Evolutionary conservation across 53 echinoderm and acorn worm species (phyloP).

Genomic region (Mesocentrotus franciscanus): DNA sequence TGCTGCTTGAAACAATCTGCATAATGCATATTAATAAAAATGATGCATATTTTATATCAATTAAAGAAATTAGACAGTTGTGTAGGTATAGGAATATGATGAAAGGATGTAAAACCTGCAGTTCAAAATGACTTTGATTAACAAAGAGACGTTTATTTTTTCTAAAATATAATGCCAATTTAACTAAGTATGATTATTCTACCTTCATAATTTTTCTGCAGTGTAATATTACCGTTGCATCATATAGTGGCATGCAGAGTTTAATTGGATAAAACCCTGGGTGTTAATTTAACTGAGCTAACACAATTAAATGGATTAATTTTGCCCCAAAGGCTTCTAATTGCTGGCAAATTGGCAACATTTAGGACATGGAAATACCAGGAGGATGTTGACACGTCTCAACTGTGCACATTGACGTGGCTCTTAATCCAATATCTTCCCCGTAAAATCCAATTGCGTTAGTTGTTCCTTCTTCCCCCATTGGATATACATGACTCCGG

Average conservation of each 20-base stretch:
- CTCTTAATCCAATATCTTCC: constrained; percentile 57
- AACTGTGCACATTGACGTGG: constrained; percentile 54
- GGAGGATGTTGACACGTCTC: constrained; percentile 47
- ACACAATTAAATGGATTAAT: constrained; percentile 14
- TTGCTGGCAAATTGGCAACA: constrained; percentile 48
- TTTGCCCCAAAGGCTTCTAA: constrained; percentile 14
- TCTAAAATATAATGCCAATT: no score
- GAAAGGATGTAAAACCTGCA: no score
- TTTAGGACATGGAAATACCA: constrained; percentile 22
- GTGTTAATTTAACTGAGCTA: constrained; percentile 2
- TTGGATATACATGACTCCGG: neutral
- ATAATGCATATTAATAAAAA: no score
- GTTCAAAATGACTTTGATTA: no score
- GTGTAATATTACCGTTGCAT: neutral
- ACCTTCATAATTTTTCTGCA: no score
- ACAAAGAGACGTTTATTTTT: no score
- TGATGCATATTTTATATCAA: no score
- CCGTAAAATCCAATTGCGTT: constrained; percentile 33
- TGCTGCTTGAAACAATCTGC: no score
- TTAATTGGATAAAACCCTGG: neutral
- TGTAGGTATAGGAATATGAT: no score
- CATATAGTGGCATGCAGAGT: neutral
- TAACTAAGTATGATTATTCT: no score
- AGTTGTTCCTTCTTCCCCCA: constrained; percentile 4
- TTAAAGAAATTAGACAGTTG: no score